These are phyloP conservation scores for Halisarca cf. caerulea DNA, from an alignment of 37 sponge, comb jelly and placozoan species.

Conservation along the genomic window DNA sequence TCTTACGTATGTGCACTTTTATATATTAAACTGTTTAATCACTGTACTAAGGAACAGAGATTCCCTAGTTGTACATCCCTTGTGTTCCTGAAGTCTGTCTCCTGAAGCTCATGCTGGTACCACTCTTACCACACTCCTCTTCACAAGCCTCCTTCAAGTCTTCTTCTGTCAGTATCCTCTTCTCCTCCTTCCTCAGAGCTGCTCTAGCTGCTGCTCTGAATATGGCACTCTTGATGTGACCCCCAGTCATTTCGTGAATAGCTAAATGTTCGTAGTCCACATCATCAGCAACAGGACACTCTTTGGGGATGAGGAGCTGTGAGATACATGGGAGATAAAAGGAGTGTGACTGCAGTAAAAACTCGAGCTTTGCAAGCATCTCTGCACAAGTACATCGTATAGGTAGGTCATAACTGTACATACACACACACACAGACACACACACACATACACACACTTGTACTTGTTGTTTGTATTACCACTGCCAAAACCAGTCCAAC, in stretches of 20 bases:
- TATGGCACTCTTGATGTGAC: constrained; percentile 70
- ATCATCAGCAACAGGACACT: constrained; percentile 68
- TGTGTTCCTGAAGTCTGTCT: constrained; percentile 58
- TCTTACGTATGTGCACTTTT: too few relatives aligned
- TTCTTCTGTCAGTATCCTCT: constrained; percentile 46
- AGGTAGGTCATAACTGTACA: too few relatives aligned
- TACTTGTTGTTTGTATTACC: too few relatives aligned
- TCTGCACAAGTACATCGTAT: too few relatives aligned
- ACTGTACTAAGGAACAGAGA: too few relatives aligned
- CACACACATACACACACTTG: too few relatives aligned
- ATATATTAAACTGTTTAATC: too few relatives aligned
- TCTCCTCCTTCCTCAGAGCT: constrained; percentile 57
- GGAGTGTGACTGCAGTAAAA: neutral
- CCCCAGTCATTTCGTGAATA: constrained; percentile 76
- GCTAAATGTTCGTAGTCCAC: constrained; percentile 67
- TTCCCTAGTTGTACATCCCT: constrained; percentile 65
- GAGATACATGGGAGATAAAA: neutral
- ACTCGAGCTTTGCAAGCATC: neutral
- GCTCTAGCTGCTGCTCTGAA: constrained; percentile 75
- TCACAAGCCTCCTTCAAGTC: constrained; percentile 70
- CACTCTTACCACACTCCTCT: constrained; percentile 66
- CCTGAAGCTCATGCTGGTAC: constrained; percentile 57
- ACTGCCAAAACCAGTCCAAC: too few relatives aligned
- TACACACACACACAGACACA: too few relatives aligned
- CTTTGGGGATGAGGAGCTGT: constrained; percentile 69